Conservation (phyloP, 2,888 invertebrate species). For the Spialia ferax region DNA sequence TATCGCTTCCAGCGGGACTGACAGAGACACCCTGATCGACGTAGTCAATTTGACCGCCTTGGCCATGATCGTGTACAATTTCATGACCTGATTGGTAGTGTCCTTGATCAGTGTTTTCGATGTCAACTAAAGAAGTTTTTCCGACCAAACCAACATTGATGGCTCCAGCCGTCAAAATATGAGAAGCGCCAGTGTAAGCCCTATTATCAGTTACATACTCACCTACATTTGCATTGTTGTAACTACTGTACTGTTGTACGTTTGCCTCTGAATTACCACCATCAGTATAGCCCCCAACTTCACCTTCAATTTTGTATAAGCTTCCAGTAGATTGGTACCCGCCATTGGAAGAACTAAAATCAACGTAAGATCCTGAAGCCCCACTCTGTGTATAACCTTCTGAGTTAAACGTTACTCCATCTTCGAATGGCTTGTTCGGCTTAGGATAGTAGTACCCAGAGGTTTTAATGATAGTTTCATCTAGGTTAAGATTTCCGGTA, state of each 20-base stretch:
- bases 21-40: constrained; percentile 72
- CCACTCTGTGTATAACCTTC: constrained; percentile 31
- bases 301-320: constrained; percentile 65
- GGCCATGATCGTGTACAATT: constrained; percentile 40
- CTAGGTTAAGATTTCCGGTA: constrained; percentile 58
- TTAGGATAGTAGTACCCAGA: constrained; percentile 51
- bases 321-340: constrained; percentile 21
- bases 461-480: constrained; percentile 30
- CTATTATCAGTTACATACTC: constrained; percentile 68
- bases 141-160: constrained; percentile 81
- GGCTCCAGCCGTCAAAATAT: constrained; percentile 78
- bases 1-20: constrained; percentile 71
- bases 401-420: constrained; percentile 22
- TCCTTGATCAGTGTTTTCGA: constrained; percentile 62
- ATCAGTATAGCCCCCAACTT: constrained; percentile 58
- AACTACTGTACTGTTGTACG: constrained; percentile 53
- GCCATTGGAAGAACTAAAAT: not conserved
- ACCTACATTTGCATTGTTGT: constrained; percentile 64
- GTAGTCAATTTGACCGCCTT: constrained; percentile 61
- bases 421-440: constrained; percentile 50
- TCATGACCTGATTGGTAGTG: constrained; percentile 54
- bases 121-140: constrained; percentile 77
- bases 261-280: constrained; percentile 47
- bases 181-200: constrained; percentile 70
- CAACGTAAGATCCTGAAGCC: constrained; percentile 20